Percentiles rank a stretch among this genome's conserved stretches.
Conservation (phyloP, 2,888 invertebrate genomes). For the Lithodes maja region DNA sequence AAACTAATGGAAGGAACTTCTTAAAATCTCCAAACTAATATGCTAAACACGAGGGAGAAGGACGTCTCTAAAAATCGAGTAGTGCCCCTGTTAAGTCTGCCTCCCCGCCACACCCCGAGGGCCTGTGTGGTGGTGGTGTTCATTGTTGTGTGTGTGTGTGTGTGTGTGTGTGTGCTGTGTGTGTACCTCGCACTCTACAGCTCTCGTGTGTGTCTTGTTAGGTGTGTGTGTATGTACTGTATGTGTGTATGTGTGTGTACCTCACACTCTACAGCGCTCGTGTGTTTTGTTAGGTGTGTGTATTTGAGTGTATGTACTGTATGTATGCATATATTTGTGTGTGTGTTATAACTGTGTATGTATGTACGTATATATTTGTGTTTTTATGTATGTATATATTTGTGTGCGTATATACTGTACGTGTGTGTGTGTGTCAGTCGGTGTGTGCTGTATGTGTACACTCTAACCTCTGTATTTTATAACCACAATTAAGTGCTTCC, state of each 20-base stretch:
- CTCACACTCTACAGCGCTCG: not conserved
- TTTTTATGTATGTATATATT: slow-evolving; percentile 23
- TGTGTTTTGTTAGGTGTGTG: slow-evolving; percentile 33
- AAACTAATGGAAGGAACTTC: no score
- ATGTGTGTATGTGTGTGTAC: slow-evolving; percentile 34
- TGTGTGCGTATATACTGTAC: slow-evolving; percentile 20
- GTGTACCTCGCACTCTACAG: no score
- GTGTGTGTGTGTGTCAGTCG: slow-evolving; percentile 26
- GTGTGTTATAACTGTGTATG: not conserved
- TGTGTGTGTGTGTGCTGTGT: no score
- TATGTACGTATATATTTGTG: not conserved
- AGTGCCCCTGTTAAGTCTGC: not conserved
- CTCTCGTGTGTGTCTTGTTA: slow-evolving; percentile 46
- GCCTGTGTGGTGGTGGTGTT: slow-evolving; percentile 55
- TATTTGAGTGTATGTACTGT: slow-evolving; percentile 14
- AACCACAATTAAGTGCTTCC: no score
- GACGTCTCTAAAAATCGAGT: no score
- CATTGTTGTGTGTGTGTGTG: slow-evolving; percentile 57
- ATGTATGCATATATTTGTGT: not conserved
- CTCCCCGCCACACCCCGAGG: slow-evolving; percentile 24
- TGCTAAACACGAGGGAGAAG: no score
- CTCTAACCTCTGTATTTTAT: no score
- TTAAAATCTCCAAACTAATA: no score
- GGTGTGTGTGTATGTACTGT: slow-evolving; percentile 33
- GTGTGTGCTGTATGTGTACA: slow-evolving; percentile 7